phyloP scores from a whole-genome alignment of 2,888 invertebrate genomes.

The Spilarctia lutea region DNA sequence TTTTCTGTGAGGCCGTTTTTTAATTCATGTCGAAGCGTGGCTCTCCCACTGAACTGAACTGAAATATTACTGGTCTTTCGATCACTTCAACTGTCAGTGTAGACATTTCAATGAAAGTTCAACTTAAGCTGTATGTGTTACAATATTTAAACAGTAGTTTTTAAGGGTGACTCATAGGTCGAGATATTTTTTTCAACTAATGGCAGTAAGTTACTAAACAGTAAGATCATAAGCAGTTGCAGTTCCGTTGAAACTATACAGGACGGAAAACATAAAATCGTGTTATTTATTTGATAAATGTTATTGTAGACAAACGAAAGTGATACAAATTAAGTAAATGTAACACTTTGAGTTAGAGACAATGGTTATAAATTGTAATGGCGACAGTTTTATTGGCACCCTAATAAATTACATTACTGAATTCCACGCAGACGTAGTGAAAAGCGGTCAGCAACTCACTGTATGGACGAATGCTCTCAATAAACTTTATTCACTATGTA shows the following conservation, averaged over 20 bases:
- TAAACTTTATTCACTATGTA: conserved; percentile 40
- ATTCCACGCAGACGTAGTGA: conserved; percentile 62
- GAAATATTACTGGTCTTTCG: too few relatives aligned
- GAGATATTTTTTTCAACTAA: neutral
- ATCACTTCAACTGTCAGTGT: too few relatives aligned
- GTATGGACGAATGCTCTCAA: conserved; percentile 43
- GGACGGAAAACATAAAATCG: conserved; percentile 25
- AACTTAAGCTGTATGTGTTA: neutral
- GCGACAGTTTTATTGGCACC: conserved; percentile 79
- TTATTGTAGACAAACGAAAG: conserved; percentile 44
- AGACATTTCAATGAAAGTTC: too few relatives aligned
- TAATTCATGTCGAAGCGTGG: too few relatives aligned
- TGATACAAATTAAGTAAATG: conserved; percentile 53
- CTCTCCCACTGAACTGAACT: too few relatives aligned
- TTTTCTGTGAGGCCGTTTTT: too few relatives aligned
- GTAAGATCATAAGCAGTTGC: neutral
- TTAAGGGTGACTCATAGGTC: too few relatives aligned
- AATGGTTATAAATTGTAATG: conserved; percentile 73
- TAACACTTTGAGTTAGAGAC: conserved; percentile 56
- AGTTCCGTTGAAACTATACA: neutral
- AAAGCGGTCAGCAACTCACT: conserved; percentile 62
- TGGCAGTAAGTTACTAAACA: too few relatives aligned
- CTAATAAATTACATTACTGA: conserved; percentile 78
- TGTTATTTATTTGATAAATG: conserved; percentile 38
- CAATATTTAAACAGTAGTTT: neutral